Evolutionary conservation across 1,140 invertebrate species (phyloP), one percentile per base, ranked within the genome.

Genomic region (Hylyphantes graminicola): DNA sequence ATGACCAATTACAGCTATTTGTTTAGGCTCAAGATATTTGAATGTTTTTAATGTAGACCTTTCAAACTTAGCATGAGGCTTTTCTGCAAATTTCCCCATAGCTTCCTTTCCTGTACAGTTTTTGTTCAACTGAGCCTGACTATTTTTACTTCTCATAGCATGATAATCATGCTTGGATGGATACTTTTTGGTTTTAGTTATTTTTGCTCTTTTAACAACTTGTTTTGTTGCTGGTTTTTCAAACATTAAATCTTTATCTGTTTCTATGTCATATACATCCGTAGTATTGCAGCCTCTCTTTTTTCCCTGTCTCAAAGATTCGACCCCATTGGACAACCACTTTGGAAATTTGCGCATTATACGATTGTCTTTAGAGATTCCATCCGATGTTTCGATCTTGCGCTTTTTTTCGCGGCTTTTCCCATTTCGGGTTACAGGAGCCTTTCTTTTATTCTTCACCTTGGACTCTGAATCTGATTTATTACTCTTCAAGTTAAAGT

Each of bases 241-340:
- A 74, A 57, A 57, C 54, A 57, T 74, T 55, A 74, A 6, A 48
- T 74, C 54, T 3, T 74, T 55, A 74, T 74, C 72, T 57, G 8
- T 13, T 21, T 74, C 54, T 57, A 74, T 74, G 19, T 74, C 21
- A 57, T 74, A 74, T 8, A 74, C 51, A 57, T 74, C 72, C 35
- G 72, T 57, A 5, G 48, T 4, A 57, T 55, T 8, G 17, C n/a
- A 55, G 10, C 53, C 17, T 57, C 57, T 74, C n/a, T 74, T 57
- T 13, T 13, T 74, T 61, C 57, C 17, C 6, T 61, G 12, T 35
- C 35, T 35, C 35, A 35, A 35, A 35, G 17, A 17, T 12, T 61
- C 17, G 1, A 61, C 12, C 57, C 17, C 12, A 61, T 61, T 61
- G 12, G 17, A 15, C 13, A n/a, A 51, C 48, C 51, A 21, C 15